Conservation (phyloP, 2,797 vertebrate species). For the Okamejei kenojei region DNA sequence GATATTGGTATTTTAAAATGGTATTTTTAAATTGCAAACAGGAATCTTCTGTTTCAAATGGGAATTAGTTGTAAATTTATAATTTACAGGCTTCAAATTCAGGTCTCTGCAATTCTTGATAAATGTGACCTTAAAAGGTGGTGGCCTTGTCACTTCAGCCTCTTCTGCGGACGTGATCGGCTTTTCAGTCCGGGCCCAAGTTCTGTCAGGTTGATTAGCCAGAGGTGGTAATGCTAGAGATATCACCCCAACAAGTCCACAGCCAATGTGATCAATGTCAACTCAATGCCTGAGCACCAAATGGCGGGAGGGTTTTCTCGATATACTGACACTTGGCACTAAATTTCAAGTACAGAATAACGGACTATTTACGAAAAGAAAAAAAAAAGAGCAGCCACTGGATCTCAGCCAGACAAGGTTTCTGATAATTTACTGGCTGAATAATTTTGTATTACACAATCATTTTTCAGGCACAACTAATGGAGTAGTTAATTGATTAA, state of each 20-base stretch:
- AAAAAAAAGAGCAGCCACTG: conserved; percentile 30
- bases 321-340: conserved; percentile 42
- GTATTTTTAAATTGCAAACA: conserved; percentile 5
- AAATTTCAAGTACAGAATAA: not conserved
- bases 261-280: conserved; percentile 64
- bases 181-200: conserved; percentile 61
- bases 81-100: not conserved
- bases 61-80: conserved; percentile 12
- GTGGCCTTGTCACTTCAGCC: conserved; percentile 46
- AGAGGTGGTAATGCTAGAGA: conserved; percentile 63
- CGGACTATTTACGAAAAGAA: conserved; percentile 19
- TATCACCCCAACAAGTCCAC: conserved; percentile 58
- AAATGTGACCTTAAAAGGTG: conserved; percentile 42
- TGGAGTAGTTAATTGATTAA: conserved; percentile 34
- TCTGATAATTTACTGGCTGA: conserved; percentile 31
- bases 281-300: conserved; percentile 43
- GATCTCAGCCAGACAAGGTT: not conserved
- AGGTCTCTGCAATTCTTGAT: conserved; percentile 35
- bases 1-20: conserved; percentile 15
- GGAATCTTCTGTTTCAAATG: not conserved
- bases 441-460: conserved; percentile 32
- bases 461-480: conserved; percentile 35
- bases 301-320: conserved; percentile 41
- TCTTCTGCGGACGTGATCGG: conserved; percentile 42
- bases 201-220: conserved; percentile 70